Percentiles rank a stretch among this genome's conserved stretches.
Conservation (phyloP, 2,113 vertebrate species). For the Bothrops jararaca region DNA sequence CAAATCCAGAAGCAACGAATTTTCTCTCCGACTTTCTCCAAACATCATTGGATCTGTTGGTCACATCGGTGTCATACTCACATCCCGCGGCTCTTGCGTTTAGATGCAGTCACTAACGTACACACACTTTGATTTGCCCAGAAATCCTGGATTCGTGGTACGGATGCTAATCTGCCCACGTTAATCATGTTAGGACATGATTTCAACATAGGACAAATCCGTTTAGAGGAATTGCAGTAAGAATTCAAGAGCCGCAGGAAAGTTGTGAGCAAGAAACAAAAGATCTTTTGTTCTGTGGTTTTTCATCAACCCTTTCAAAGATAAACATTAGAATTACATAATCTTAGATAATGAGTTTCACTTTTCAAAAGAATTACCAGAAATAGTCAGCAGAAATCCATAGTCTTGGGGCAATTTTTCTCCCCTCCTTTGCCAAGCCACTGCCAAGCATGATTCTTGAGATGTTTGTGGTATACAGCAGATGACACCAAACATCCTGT, state of each 20-base stretch:
- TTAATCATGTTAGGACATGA: background rate
- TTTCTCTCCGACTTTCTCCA: background rate
- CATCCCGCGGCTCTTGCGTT: background rate
- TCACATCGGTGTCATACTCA: background rate
- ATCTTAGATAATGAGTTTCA: background rate
- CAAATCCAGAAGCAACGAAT: background rate
- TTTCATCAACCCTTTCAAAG: background rate
- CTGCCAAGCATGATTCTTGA: background rate
- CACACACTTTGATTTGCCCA: background rate
- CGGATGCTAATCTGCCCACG: background rate
- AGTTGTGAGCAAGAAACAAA: background rate
- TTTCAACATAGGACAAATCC: background rate
- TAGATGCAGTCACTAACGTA: background rate
- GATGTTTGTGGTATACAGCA: background rate
- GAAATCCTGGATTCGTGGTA: background rate
- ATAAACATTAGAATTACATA: background rate
- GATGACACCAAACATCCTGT: background rate
- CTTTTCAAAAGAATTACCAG: background rate
- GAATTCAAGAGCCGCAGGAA: background rate
- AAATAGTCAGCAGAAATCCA: background rate
- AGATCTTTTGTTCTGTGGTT: background rate
- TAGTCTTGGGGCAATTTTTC: background rate
- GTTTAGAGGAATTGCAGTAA: background rate
- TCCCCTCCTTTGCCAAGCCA: background rate
- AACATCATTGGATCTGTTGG: background rate